Percentiles rank a stretch among this genome's conserved stretches.
phyloP scores from a whole-genome alignment of 1,140 invertebrate species.

The Olivierus martensii region DNA sequence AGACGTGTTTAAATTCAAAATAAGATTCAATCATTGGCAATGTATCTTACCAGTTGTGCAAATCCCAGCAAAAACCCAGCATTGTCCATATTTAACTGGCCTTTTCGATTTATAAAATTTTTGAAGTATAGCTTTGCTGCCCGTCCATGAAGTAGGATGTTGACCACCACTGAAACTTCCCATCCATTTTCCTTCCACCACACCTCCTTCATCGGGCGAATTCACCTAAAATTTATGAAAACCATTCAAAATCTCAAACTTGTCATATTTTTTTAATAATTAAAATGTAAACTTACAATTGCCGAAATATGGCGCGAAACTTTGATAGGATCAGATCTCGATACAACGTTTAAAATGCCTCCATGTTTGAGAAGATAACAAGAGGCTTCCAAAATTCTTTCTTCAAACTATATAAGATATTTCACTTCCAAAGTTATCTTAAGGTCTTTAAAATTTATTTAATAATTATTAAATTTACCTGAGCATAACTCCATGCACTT shows the following conservation, averaged over 20 bases:
- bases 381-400: conserved; percentile 66
- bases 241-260: background rate
- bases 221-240: conserved; percentile 5
- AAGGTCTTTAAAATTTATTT: background rate
- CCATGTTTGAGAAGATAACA: conserved; percentile 56
- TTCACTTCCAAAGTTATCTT: no score
- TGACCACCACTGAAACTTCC: conserved; percentile 53
- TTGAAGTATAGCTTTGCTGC: conserved; percentile 45
- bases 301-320: conserved; percentile 59
- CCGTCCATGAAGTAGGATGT: conserved; percentile 43
- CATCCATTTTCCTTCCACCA: conserved; percentile 53
- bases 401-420: conserved; percentile 46
- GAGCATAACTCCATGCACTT: conserved; percentile 54
- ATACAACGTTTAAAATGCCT: conserved; percentile 44
- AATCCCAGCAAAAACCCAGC: conserved; percentile 64
- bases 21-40: background rate
- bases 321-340: conserved; percentile 53
- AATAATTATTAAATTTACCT: conserved; percentile 5
- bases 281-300: conserved; percentile 38
- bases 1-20: background rate
- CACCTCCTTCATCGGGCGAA: conserved; percentile 43
- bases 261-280: background rate
- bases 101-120: conserved; percentile 41
- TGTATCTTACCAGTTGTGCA: conserved; percentile 42
- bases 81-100: conserved; percentile 60